Base-by-base conservation (phyloP, 2,113 vertebrate species). In the Orycteropus afer region DNA sequence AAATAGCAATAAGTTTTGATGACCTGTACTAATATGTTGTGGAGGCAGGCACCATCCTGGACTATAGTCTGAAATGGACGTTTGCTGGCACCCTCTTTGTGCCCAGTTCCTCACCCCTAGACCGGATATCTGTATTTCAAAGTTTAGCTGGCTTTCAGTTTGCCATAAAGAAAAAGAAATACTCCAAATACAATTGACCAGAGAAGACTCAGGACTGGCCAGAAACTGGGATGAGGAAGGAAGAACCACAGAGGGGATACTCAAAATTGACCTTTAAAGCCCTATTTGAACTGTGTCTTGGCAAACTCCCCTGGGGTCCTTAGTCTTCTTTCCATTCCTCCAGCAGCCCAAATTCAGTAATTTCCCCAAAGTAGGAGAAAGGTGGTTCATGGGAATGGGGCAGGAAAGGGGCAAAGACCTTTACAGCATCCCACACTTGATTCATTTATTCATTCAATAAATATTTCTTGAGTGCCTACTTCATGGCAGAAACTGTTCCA, bases 121-220 rank as follows among this genome's bases (percentile, higher is more conserved):
- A 69, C 18, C 17, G 29, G 12, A 40, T 85, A 37, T 74, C 42
- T 63, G 55, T 40, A 42, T 95, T 63, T 73, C 47, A 91, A 89
- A 76, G n/a, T 71, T 91, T 29, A 88, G 53, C 12, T 81, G 74
- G 37, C 61, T 79, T 89, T 45, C 53, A 74, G 57, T 82, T 93
- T 95, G 69, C 90, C 94, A 22, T n/a, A 53, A 63, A 4, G 49
- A 94, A 45, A 86, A 93, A 77, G 57, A 90, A 95, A 89, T 78
- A 83, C 40, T 40, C 18, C 51, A 69, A 14, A 13, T 13, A 6
- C 89, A 53, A 71, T 51, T n/a, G 91, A 69, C 27, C 84, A 95
- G 86, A 87, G 34, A 86, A 37, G 61, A 79, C 27, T 65, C 12
- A 25, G 76, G 80, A n/a, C 57, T 77, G n/a, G 18, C 69, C 55